Conservation (phyloP, 2,888 invertebrate species). For the Synergus japonicus region DNA sequence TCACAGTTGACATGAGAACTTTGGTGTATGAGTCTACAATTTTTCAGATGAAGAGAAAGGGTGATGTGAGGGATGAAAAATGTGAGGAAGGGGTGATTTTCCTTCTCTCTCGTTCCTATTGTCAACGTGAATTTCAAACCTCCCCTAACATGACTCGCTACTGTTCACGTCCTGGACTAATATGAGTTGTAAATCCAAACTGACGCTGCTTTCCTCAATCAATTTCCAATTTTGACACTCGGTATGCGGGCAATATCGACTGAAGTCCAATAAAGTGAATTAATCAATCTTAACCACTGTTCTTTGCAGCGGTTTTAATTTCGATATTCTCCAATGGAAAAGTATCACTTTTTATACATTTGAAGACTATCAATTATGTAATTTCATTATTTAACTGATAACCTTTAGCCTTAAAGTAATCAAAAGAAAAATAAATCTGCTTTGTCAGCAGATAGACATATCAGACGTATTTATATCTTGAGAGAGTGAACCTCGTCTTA, state of each 20-base stretch:
- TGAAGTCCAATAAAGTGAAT: conserved; percentile 22
- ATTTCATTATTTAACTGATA: not conserved
- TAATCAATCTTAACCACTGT: conserved; percentile 22
- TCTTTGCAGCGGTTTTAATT: not conserved
- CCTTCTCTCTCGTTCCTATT: not conserved
- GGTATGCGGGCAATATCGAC: conserved; percentile 28
- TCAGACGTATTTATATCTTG: not conserved
- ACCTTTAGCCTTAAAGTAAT: not conserved
- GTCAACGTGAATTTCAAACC: conserved; percentile 5
- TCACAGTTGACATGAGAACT: not conserved
- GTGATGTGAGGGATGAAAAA: not conserved
- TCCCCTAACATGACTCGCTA: conserved; percentile 4
- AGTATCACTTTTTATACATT: not conserved
- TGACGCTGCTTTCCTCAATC: conserved; percentile 9
- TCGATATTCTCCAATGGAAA: conserved; percentile 17
- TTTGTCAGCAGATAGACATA: not conserved
- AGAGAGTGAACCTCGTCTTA: not conserved
- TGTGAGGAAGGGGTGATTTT: not conserved
- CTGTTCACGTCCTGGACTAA: conserved; percentile 21
- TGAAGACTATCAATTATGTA: not conserved
- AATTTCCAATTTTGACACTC: conserved; percentile 38
- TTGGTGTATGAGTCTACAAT: not conserved
- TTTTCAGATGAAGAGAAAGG: not conserved
- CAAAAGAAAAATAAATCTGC: not conserved
- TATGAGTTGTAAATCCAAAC: conserved; percentile 27